phyloP scores from a whole-genome alignment of 2,113 vertebrate species.

The Deroptyus accipitrinus region DNA sequence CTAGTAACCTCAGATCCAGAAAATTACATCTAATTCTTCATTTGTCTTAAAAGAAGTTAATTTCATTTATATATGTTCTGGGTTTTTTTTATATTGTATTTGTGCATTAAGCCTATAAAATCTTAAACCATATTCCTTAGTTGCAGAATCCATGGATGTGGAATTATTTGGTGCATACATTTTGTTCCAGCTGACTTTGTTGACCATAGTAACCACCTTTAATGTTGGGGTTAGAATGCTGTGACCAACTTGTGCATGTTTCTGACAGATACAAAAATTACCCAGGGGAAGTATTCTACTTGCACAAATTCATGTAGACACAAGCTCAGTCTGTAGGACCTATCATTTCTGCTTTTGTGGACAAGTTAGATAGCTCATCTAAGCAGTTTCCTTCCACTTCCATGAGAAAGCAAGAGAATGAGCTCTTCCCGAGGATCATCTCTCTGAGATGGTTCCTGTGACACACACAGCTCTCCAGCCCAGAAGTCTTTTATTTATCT shows the following conservation, averaged over 20 bases:
- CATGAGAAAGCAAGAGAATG: neutral
- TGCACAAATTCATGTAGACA: neutral
- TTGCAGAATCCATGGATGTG: neutral
- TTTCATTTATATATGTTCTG: neutral
- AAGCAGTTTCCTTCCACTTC: neutral
- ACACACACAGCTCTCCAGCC: neutral
- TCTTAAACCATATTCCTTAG: neutral
- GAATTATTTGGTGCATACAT: neutral
- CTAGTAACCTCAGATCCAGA: neutral
- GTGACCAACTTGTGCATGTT: neutral
- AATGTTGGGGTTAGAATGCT: neutral
- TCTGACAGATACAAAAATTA: neutral
- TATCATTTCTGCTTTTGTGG: neutral
- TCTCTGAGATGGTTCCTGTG: accelerated
- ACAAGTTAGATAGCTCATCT: neutral
- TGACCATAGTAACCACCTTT: neutral
- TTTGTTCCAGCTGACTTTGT: neutral
- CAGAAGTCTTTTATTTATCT: neutral
- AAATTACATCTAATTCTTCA: neutral
- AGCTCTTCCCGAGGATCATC: accelerated
- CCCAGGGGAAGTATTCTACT: neutral
- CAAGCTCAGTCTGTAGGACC: neutral
- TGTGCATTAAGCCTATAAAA: neutral
- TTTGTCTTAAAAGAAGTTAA: neutral
- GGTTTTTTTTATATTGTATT: neutral